Conservation (phyloP, 2,113 vertebrate species). For the Prolemur simus region DNA sequence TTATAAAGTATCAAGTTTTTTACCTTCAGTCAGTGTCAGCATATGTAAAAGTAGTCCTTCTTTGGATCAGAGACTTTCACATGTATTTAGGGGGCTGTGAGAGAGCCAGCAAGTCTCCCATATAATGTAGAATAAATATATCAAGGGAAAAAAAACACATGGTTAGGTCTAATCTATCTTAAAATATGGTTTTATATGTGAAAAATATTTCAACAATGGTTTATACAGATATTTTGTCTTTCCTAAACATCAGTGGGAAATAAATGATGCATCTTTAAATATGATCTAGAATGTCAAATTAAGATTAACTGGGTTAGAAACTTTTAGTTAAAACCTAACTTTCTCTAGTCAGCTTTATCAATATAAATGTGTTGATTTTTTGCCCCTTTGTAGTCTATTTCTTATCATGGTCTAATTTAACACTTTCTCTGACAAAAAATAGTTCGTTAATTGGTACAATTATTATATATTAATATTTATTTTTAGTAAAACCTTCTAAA, state of each 20-base stretch:
- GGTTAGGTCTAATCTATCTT: not conserved
- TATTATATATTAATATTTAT: not conserved
- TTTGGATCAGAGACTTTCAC: not conserved
- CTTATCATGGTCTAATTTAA: not conserved
- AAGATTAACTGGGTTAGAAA: slow-evolving; percentile 6
- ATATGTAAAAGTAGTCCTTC: slow-evolving; percentile 16
- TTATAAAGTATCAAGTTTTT: not conserved
- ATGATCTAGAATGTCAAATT: not conserved
- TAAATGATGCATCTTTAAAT: not conserved
- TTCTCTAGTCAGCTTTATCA: not conserved
- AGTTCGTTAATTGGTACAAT: not conserved
- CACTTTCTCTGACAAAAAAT: not conserved
- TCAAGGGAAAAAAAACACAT: not conserved
- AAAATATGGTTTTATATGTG: slow-evolving; percentile 1
- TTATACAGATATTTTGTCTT: not conserved
- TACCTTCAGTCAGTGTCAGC: not conserved
- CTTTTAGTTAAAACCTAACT: slow-evolving; percentile 18
- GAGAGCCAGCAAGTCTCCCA: not conserved
- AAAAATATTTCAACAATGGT: not conserved
- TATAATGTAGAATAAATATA: not conserved
- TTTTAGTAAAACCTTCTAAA: slow-evolving; percentile 40
- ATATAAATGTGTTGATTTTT: slow-evolving; percentile 7
- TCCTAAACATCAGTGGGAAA: not conserved
- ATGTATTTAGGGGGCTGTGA: not conserved
- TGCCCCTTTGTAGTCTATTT: not conserved